Conservation (phyloP, 53 echinoderm and acorn worm species). For the Pentamera pediparva region DNA sequence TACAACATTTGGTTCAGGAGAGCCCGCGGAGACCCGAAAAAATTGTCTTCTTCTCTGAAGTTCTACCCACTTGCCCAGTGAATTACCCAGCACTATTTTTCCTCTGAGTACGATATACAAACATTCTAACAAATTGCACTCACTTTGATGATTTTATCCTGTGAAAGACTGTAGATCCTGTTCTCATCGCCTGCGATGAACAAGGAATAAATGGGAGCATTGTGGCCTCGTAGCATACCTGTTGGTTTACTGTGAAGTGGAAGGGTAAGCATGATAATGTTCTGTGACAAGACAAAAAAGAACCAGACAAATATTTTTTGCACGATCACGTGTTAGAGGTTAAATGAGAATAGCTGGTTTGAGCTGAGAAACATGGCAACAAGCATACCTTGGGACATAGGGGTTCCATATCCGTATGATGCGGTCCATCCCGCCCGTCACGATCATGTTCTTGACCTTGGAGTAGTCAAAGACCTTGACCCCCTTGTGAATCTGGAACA, state of each 20-base stretch:
- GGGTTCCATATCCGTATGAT: constrained; percentile 94
- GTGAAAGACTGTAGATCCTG: constrained; percentile 94
- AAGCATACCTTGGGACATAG: constrained; percentile 95
- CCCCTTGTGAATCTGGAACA: constrained; percentile 94
- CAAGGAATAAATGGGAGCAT: constrained; percentile 89
- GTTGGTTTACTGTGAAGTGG: constrained; percentile 80
- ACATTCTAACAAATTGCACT: background rate
- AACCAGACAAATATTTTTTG: too few relatives aligned
- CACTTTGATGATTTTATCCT: constrained; percentile 93
- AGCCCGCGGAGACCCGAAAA: too few relatives aligned
- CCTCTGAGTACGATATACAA: background rate
- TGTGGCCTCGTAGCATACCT: constrained; percentile 96
- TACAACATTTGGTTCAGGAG: too few relatives aligned
- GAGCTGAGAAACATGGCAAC: too few relatives aligned
- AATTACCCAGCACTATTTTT: background rate
- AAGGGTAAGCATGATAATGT: background rate
- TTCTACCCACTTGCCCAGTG: too few relatives aligned
- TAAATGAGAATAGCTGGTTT: too few relatives aligned
- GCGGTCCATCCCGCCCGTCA: constrained; percentile 95
- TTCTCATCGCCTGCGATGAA: constrained; percentile 86
- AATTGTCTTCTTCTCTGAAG: too few relatives aligned
- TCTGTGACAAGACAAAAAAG: too few relatives aligned
- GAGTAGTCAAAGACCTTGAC: constrained; percentile 98
- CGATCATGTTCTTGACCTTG: constrained; percentile 88
- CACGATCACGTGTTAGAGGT: too few relatives aligned